These are phyloP conservation scores for Scortum barcoo DNA, from an alignment of 2,113 vertebrate species.

Conservation along the genomic window DNA sequence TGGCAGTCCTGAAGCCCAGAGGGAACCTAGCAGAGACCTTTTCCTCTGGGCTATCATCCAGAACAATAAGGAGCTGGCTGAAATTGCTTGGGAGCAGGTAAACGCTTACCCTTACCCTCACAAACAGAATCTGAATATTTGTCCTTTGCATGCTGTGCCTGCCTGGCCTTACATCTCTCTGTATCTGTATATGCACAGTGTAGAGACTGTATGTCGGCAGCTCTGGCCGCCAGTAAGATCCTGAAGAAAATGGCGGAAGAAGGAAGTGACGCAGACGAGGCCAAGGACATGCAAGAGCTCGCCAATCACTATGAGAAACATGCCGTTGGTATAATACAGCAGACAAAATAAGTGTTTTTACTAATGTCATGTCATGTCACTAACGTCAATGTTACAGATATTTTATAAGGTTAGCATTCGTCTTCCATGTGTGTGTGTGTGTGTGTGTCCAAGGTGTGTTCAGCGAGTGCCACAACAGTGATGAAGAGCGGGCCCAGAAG, in stretches of 20 bases:
- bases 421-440: not conserved
- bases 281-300: conserved; percentile 85
- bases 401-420: not conserved
- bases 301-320: conserved; percentile 89
- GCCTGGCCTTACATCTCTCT: not conserved
- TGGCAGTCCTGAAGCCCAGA: conserved; percentile 14
- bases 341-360: not conserved
- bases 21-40: conserved; percentile 88
- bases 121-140: not conserved
- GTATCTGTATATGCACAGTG: conserved; percentile 71
- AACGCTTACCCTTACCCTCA: not conserved
- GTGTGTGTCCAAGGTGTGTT: conserved; percentile 86
- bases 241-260: conserved; percentile 91
- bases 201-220: conserved; percentile 88
- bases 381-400: no score
- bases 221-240: conserved; percentile 94
- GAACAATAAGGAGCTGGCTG: conserved; percentile 90
- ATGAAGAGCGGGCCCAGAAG: conserved; percentile 89
- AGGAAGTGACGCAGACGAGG: conserved; percentile 87
- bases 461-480: conserved; percentile 89
- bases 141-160: not conserved
- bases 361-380: no score
- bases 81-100: conserved; percentile 96
- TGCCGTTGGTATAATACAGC: conserved; percentile 87
- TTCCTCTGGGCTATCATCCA: conserved; percentile 97